phyloP scores from a whole-genome alignment of 2,888 invertebrate species.

The Agriotes lineatus region DNA sequence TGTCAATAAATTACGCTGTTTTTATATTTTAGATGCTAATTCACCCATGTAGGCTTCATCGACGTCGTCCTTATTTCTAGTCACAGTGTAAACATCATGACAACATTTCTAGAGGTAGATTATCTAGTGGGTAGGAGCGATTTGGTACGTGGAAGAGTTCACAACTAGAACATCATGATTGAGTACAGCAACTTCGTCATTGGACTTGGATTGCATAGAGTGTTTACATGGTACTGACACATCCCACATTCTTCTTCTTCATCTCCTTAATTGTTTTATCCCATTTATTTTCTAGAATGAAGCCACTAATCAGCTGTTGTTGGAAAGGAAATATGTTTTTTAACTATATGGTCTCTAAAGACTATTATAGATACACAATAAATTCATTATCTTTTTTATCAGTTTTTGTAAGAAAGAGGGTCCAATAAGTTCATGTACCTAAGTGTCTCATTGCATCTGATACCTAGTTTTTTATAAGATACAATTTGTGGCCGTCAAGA shows the following conservation, averaged over 20 bases:
- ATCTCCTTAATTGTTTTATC: background rate
- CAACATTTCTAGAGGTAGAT: constrained; percentile 30
- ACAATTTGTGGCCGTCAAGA: too few species aligned
- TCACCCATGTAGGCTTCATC: constrained; percentile 37
- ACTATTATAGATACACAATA: too few species aligned
- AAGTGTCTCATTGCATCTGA: too few species aligned
- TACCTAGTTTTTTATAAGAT: too few species aligned
- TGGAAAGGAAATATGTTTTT: too few species aligned
- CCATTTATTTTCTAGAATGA: too few species aligned
- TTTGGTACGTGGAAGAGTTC: constrained; percentile 27
- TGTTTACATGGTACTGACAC: constrained; percentile 9
- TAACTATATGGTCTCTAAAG: too few species aligned
- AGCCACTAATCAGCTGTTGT: too few species aligned
- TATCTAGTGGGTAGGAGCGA: constrained; percentile 36
- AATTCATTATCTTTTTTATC: too few species aligned
- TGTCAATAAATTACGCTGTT: constrained; percentile 53
- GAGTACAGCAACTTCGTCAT: constrained; percentile 21
- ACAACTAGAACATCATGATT: background rate
- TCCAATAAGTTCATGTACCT: too few species aligned
- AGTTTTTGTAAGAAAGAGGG: too few species aligned
- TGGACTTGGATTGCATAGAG: constrained; percentile 25
- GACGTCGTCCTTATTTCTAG: constrained; percentile 17
- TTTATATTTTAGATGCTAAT: constrained; percentile 56
- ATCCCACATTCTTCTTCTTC: too few species aligned
- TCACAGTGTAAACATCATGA: constrained; percentile 9